These are phyloP conservation scores for Diarsia rubi DNA, from an alignment of 2,888 invertebrate species.

Conservation along the genomic window DNA sequence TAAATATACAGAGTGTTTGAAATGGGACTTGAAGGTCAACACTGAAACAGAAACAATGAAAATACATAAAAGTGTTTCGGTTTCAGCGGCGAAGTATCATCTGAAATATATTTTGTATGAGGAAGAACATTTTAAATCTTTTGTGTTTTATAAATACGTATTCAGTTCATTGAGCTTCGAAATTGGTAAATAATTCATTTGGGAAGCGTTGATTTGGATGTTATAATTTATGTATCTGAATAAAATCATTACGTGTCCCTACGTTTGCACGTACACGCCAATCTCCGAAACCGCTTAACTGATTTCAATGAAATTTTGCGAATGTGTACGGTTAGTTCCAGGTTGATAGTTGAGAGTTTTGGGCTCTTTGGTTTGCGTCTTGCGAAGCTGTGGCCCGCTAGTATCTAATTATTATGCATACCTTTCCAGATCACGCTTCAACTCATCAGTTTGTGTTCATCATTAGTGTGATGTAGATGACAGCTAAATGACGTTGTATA, in stretches of 20 bases:
- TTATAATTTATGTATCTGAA: not conserved
- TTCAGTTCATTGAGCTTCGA: too few species aligned
- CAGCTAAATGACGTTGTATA: slow-evolving; percentile 34
- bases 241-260: not conserved
- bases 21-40: slow-evolving; percentile 35
- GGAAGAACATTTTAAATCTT: slow-evolving; percentile 1
- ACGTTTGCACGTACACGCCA: not conserved
- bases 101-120: not conserved
- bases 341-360: too few species aligned
- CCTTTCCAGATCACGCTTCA: slow-evolving; percentile 42
- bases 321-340: not conserved
- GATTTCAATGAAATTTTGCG: not conserved
- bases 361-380: rapidly evolving
- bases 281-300: not conserved
- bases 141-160: not conserved
- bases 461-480: slow-evolving; percentile 40
- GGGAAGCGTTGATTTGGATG: not conserved
- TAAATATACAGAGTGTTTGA: slow-evolving; percentile 37
- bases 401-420: not conserved
- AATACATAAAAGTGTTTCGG: slow-evolving; percentile 19
- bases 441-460: slow-evolving; percentile 32
- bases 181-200: not conserved
- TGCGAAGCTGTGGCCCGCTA: not conserved
- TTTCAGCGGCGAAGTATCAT: slow-evolving; percentile 12
- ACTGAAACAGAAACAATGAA: slow-evolving; percentile 36